These are phyloP conservation scores for Limnephilus rhombicus DNA, from an alignment of 2,888 invertebrate genomes.

Conservation along the genomic window DNA sequence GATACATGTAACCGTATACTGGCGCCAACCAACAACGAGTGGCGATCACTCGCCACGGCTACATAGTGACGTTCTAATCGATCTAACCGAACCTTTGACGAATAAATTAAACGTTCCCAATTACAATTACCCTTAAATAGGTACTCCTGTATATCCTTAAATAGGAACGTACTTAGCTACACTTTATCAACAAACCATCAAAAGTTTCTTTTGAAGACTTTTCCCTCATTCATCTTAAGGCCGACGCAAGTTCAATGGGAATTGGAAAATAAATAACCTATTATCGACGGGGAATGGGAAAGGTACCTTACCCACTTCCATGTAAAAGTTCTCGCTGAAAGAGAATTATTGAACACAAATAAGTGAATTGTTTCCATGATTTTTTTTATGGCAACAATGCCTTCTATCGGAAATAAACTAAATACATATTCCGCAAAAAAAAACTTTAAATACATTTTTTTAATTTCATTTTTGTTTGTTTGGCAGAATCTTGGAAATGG, in stretches of 20 bases:
- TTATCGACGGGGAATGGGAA: neutral
- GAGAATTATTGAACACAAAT: neutral
- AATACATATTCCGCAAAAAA: too few relatives aligned
- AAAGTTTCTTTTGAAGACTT: constrained; percentile 1
- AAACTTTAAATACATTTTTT: too few relatives aligned
- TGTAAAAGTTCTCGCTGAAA: neutral
- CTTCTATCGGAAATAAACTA: neutral
- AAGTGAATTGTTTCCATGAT: neutral
- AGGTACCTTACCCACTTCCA: neutral
- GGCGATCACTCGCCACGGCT: too few relatives aligned
- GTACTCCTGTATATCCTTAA: neutral
- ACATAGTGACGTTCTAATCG: too few relatives aligned
- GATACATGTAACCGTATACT: too few relatives aligned
- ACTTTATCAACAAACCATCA: neutral
- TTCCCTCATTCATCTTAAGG: neutral
- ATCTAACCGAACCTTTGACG: too few relatives aligned
- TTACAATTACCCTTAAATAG: neutral
- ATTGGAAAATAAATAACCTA: neutral
- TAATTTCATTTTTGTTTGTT: too few relatives aligned
- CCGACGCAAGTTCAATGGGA: neutral
- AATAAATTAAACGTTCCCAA: neutral
- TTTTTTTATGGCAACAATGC: neutral
- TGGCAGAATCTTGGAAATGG: too few relatives aligned
- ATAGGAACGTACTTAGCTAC: neutral
- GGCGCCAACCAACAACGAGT: too few relatives aligned